Conservation (phyloP, 2,797 vertebrate genomes). For the Trematomus bernacchii region DNA sequence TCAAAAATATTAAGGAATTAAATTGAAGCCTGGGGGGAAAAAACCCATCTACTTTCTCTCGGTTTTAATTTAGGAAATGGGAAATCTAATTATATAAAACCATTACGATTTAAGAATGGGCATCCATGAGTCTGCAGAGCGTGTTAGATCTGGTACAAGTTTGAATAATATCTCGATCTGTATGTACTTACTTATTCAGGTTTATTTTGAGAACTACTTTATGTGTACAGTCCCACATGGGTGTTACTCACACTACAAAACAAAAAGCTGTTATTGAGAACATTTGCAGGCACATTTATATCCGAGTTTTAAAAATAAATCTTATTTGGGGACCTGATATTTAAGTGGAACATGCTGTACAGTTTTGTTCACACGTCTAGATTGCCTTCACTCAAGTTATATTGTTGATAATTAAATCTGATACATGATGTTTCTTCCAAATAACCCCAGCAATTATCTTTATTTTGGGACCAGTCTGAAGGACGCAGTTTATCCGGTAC, state of each 20-base stretch:
- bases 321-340: background rate
- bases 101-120: background rate
- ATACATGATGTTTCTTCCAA: background rate
- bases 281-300: background rate
- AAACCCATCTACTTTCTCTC: background rate
- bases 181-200: background rate
- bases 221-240: background rate
- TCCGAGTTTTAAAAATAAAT: background rate
- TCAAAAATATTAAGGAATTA: too few relatives aligned
- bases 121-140: background rate
- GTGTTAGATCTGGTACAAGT: background rate
- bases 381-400: too few relatives aligned
- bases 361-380: too few relatives aligned
- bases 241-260: background rate
- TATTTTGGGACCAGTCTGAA: too few relatives aligned
- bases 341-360: too few relatives aligned
- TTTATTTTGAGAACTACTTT: background rate
- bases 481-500: background rate
- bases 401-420: background rate
- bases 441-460: background rate
- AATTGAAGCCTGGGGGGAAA: too few relatives aligned
- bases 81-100: background rate
- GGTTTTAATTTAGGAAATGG: too few relatives aligned
- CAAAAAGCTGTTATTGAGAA: background rate
- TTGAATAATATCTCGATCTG: conserved; percentile 1